Evolutionary conservation across 2,113 vertebrate species (phyloP), one percentile per base, ranked within the genome.

Genomic region (Ursus arctos): DNA sequence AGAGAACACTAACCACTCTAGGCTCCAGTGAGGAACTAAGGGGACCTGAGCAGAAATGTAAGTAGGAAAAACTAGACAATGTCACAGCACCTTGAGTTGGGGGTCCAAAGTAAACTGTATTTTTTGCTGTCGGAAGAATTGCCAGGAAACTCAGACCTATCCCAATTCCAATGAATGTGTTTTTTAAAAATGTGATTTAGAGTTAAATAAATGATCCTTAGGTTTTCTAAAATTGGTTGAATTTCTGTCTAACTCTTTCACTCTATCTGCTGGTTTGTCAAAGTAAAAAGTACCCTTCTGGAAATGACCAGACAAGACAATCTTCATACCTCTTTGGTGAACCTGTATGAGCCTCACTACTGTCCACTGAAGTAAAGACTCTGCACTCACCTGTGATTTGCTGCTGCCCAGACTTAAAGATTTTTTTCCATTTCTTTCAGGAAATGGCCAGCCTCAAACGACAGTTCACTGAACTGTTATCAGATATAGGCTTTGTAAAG

Each of bases 361-460:
- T 51, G 1, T 22, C 61, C 69, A 2, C n/a, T 7, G 9, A 40
- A 33, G 43, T 51, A 28, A 53, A 93, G 49, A 84, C 36, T 47
- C 6, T 51, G 16, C 13, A 7, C 18, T 63, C n/a, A n/a, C 2
- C 49, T 79, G 69, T 53, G 21, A 36, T 16, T 0, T 13, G 6
- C 22, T 36, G 31, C 22, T 61, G 3, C 31, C 33, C 14, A 82
- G 36, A n/a, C 93, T 94, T 86, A 74, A 89, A 92, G 71, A 28
- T 21, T 22, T 47, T 51, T 65, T 22, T 77, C 51, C 36, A 7
- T 22, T 91, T 59, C 69, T 71, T 96, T 77, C 19, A 99, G 99
- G 99, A 99, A 97, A 99, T 99, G 18, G 99, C 99, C 95, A 99
- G 99, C 88, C 99, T 99, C 97, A 99, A 99, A 97, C 99, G 99